Conservation (phyloP, 2,888 invertebrate species). For the Amphipoea lucens region DNA sequence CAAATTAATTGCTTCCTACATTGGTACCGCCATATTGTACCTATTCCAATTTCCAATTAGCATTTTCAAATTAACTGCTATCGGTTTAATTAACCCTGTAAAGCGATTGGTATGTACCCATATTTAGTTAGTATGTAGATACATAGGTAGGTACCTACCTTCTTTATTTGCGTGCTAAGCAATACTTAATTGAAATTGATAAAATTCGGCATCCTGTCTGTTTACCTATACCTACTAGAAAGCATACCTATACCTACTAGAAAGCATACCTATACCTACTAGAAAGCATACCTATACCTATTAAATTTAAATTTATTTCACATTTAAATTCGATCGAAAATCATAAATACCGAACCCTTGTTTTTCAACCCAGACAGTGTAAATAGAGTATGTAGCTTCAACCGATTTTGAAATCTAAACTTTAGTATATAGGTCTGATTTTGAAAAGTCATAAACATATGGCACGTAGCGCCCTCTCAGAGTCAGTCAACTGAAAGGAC, state of each 20-base stretch:
- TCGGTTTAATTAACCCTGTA: constrained; percentile 39
- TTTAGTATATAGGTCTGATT: fast-evolving
- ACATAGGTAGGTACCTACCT: neutral
- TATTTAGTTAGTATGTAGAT: constrained; percentile 4
- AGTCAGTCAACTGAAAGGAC: constrained; percentile 48
- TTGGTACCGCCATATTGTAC: constrained; percentile 24
- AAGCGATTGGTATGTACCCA: neutral
- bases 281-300: constrained; percentile 22
- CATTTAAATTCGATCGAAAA: constrained; percentile 49
- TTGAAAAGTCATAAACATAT: neutral
- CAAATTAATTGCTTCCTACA: constrained; percentile 16
- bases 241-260: too few species aligned
- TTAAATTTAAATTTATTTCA: constrained; percentile 42
- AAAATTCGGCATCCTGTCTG: constrained; percentile 39
- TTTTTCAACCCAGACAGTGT: constrained; percentile 44
- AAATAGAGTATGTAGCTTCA: constrained; percentile 25
- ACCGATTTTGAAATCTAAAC: constrained; percentile 2
- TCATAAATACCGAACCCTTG: constrained; percentile 53
- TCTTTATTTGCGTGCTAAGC: constrained; percentile 25
- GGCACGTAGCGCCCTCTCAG: constrained; percentile 52
- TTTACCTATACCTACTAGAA: neutral
- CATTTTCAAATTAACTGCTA: constrained; percentile 45
- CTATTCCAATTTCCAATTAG: constrained; percentile 32
- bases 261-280: constrained; percentile 12
- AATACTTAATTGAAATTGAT: constrained; percentile 40